Conservation (phyloP, 2,888 invertebrate genomes). For the Ochropacha duplaris region DNA sequence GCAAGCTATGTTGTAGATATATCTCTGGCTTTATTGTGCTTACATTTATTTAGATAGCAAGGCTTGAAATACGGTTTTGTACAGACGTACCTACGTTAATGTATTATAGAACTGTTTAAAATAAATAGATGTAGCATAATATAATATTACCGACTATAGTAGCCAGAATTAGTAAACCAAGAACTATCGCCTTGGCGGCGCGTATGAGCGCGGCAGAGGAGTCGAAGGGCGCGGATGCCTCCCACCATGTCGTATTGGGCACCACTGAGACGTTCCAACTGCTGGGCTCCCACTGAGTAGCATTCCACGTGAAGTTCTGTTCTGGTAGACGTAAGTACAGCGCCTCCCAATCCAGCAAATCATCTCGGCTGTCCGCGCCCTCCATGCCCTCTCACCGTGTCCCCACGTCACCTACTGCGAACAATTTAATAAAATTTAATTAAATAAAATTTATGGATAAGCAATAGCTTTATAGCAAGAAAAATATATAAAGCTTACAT, state of each 20-base stretch:
- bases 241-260: constrained; percentile 69
- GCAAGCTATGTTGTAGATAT: too few species aligned
- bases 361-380: constrained; percentile 74
- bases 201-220: constrained; percentile 81
- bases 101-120: not conserved
- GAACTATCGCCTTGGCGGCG: constrained; percentile 82
- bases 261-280: constrained; percentile 62
- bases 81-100: not conserved
- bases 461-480: too few species aligned
- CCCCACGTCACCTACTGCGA: constrained; percentile 55
- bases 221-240: constrained; percentile 73
- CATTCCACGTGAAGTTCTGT: constrained; percentile 65
- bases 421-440: constrained; percentile 5
- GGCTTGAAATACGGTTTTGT: not conserved
- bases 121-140: not conserved
- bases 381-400: constrained; percentile 76
- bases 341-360: constrained; percentile 72
- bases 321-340: constrained; percentile 62
- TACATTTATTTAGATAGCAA: not conserved
- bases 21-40: not conserved
- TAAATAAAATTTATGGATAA: too few species aligned
- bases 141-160: constrained; percentile 83
- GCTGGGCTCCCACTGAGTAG: constrained; percentile 57
- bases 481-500: too few species aligned
- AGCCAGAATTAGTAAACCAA: constrained; percentile 84